phyloP scores from a whole-genome alignment of 2,797 vertebrate species.

The Oryzias dopingdopingensis region DNA sequence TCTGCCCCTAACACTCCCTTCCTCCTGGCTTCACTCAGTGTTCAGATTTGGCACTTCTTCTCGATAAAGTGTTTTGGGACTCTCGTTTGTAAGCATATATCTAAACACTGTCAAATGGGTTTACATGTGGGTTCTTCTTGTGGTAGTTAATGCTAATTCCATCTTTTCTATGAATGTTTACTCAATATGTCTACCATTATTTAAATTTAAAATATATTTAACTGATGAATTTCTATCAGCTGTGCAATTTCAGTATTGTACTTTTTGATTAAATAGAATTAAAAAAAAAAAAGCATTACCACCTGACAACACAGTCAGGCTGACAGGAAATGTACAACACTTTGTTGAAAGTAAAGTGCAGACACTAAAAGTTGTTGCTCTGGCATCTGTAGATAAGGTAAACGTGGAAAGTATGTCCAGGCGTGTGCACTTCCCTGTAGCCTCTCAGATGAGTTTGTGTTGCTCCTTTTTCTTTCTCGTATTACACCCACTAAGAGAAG shows the following conservation, averaged over 20 bases:
- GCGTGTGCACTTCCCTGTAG: constrained; percentile 18
- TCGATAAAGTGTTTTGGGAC: constrained; percentile 32
- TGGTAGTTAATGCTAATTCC: too few species aligned
- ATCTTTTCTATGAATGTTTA: too few species aligned
- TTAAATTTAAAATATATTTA: too few species aligned
- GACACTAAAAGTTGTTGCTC: constrained; percentile 17
- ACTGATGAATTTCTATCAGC: too few species aligned
- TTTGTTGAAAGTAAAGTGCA: constrained; percentile 34
- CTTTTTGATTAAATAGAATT: too few species aligned
- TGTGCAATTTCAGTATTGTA: too few species aligned
- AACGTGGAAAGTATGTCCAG: constrained; percentile 41
- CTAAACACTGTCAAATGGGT: constrained; percentile 8
- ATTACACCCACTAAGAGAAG: constrained; percentile 18
- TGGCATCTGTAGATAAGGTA: constrained; percentile 44
- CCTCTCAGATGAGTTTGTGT: constrained; percentile 33
- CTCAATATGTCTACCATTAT: too few species aligned
- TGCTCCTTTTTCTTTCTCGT: background rate
- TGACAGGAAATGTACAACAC: constrained; percentile 52
- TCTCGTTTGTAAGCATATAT: constrained; percentile 43
- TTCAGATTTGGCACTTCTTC: constrained; percentile 47
- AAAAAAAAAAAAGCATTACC: constrained; percentile 8
- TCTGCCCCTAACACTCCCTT: constrained; percentile 19
- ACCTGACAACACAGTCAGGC: constrained; percentile 35
- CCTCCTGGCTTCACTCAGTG: constrained; percentile 20
- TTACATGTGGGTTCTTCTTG: too few species aligned